Conservation (phyloP, 2,797 vertebrate genomes). For the Rhynchonycteris naso region DNA sequence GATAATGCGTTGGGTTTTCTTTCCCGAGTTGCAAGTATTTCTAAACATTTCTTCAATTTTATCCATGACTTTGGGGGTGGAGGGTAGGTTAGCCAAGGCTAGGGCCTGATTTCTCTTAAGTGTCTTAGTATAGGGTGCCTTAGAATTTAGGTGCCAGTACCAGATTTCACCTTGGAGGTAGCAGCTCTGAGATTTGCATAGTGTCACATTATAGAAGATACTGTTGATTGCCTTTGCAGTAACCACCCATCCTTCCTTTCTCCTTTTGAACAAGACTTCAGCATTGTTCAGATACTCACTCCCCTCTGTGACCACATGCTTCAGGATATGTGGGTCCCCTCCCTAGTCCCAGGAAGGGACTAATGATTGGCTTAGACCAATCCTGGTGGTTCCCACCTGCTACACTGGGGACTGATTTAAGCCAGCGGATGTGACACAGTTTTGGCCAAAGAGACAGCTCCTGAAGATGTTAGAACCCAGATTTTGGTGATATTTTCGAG, state of each 20-base stretch:
- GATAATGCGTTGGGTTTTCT: conserved; percentile 81
- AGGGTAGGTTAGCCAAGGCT: not conserved
- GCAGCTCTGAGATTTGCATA: not conserved
- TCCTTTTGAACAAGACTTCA: not conserved
- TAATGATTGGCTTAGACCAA: not conserved
- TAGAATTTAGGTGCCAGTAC: not conserved
- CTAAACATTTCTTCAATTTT: conserved; percentile 72
- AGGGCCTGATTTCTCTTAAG: conserved; percentile 58
- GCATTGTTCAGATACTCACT: not conserved
- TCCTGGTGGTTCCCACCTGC: not conserved
- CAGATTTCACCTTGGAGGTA: not conserved
- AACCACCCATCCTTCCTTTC: not conserved
- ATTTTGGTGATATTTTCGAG: not conserved
- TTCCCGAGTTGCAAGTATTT: conserved; percentile 74
- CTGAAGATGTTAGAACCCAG: not conserved
- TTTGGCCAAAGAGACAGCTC: not conserved
- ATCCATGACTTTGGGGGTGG: conserved; percentile 39
- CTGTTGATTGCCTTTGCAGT: not conserved
- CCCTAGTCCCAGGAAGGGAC: not conserved
- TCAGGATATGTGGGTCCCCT: not conserved
- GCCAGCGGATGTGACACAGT: not conserved
- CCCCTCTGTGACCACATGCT: not conserved
- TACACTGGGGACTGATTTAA: not conserved
- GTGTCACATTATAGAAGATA: not conserved
- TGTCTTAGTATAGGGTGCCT: not conserved